A percentile compares a stretch with the other conserved stretches of the same genome.
phyloP scores from a whole-genome alignment of 2,888 invertebrate species.

The Agapostemon virescens region DNA sequence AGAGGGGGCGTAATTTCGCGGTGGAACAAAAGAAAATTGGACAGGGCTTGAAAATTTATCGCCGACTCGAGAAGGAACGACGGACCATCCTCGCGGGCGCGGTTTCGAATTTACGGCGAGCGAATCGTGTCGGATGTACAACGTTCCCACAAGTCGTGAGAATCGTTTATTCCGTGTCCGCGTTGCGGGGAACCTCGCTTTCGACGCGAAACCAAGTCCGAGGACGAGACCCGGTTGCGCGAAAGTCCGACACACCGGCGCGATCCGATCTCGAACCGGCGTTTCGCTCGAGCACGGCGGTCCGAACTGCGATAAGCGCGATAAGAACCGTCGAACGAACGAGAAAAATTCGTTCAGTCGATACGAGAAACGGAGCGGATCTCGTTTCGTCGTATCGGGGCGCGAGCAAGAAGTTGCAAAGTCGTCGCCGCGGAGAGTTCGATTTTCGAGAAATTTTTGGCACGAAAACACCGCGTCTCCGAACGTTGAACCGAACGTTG shows the following conservation, averaged over 20 bases:
- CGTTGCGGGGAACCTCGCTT: conserved; percentile 9
- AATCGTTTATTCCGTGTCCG: conserved; percentile 41
- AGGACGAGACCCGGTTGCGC: background rate
- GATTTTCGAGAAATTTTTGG: background rate
- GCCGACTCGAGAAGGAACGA: conserved; percentile 19
- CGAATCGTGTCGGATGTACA: conserved; percentile 27
- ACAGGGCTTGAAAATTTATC: conserved; percentile 35
- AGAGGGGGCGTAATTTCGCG: conserved; percentile 35
- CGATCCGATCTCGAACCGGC: too few relatives aligned
- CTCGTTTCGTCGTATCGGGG: background rate
- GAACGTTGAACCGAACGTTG: background rate
- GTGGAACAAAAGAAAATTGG: conserved; percentile 27
- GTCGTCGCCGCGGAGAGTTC: background rate
- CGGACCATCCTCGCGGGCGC: conserved; percentile 25
- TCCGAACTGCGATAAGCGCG: background rate
- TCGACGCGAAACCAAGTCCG: background rate
- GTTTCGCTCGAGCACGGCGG: background rate
- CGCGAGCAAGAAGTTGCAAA: background rate
- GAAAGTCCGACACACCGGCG: background rate
- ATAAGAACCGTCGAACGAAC: background rate
- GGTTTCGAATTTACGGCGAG: conserved; percentile 44
- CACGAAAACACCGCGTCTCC: background rate
- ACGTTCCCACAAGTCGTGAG: conserved; percentile 54
- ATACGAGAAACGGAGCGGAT: background rate
- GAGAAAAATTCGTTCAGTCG: too few relatives aligned